phyloP scores from a whole-genome alignment of 2,113 vertebrate genomes.

The Sceloporus tristichus region DNA sequence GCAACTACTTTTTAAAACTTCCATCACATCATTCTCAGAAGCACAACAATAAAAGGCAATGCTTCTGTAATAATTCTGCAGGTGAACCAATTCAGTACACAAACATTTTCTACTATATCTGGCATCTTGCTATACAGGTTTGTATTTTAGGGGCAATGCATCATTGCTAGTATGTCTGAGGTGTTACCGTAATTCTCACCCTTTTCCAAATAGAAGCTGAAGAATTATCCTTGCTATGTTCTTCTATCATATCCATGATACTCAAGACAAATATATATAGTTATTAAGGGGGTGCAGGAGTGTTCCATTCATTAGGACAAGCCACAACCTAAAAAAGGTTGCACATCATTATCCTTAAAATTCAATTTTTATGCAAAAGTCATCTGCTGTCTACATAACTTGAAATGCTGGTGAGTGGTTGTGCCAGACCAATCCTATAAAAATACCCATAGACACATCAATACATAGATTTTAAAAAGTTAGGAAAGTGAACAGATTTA shows the following conservation, averaged over 20 bases:
- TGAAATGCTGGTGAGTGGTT: too few relatives aligned
- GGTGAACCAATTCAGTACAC: background rate
- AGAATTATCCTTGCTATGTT: background rate
- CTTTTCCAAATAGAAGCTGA: background rate
- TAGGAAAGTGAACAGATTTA: too few relatives aligned
- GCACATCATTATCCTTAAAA: too few relatives aligned
- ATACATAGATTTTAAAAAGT: too few relatives aligned
- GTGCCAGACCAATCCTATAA: too few relatives aligned
- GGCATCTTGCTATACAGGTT: background rate
- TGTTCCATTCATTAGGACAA: too few relatives aligned
- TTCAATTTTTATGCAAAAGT: too few relatives aligned
- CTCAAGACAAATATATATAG: background rate
- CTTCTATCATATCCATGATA: background rate
- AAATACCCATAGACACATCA: too few relatives aligned
- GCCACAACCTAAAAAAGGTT: too few relatives aligned
- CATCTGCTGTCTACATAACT: too few relatives aligned
- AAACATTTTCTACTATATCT: background rate
- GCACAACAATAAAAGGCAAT: background rate
- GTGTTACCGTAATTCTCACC: background rate
- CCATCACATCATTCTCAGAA: conserved; percentile 7
- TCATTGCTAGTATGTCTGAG: background rate
- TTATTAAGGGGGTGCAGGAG: too few relatives aligned
- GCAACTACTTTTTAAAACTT: conserved; percentile 11
- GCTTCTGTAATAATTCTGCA: conserved; percentile 32
- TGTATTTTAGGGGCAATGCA: conserved; percentile 22